Conservation (phyloP, 2,797 vertebrate genomes). For the Tenualosa ilisha region DNA sequence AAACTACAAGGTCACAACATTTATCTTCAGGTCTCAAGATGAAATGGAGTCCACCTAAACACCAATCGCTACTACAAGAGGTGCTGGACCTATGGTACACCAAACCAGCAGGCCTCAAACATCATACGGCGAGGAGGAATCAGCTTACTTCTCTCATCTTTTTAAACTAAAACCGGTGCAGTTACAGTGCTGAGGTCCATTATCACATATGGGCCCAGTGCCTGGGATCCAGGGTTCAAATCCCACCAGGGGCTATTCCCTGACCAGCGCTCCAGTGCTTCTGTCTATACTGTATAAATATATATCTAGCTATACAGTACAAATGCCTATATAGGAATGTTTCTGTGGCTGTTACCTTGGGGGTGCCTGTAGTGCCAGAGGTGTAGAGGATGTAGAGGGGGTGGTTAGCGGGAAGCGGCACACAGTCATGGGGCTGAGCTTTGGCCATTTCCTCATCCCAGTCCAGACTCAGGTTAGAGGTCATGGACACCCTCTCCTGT, state of each 20-base stretch:
- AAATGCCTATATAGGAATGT: neutral
- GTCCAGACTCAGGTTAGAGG: conserved; percentile 78
- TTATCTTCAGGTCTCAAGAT: neutral
- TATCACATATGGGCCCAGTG: too few relatives aligned
- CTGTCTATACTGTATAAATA: too few relatives aligned
- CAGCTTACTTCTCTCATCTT: neutral
- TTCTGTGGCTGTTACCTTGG: conserved; percentile 81
- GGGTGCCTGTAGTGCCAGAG: conserved; percentile 92
- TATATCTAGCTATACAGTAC: too few relatives aligned
- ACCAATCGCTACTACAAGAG: neutral
- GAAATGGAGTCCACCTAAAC: neutral
- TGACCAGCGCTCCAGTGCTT: too few relatives aligned
- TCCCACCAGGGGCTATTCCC: too few relatives aligned
- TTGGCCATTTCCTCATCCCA: conserved; percentile 91
- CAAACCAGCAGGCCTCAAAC: neutral
- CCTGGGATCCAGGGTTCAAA: too few relatives aligned
- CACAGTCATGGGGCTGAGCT: conserved; percentile 81
- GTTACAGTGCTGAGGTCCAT: too few relatives aligned
- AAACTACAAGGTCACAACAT: neutral
- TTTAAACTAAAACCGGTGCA: too few relatives aligned
- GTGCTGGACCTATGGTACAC: too few relatives aligned
- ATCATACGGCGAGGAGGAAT: neutral
- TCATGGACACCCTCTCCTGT: conserved; percentile 78
- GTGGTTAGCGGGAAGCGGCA: conserved; percentile 84
- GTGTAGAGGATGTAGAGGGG: conserved; percentile 96